Evolutionary conservation across 2,797 vertebrate species (phyloP).

Genomic region (Coluber constrictor): DNA sequence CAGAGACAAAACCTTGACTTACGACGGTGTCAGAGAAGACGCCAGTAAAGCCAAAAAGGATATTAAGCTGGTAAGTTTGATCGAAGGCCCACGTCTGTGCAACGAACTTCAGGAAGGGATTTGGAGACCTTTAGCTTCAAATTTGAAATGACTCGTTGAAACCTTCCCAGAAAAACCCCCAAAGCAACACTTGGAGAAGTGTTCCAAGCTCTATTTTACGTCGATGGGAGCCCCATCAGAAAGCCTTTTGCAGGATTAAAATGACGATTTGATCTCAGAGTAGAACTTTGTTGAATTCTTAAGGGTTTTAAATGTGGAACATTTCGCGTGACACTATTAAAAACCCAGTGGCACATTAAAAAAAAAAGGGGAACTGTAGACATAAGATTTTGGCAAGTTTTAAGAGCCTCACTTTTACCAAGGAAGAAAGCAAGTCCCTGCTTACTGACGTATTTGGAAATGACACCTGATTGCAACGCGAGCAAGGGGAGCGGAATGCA

Average conservation of each 20-base stretch:
- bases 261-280: neutral
- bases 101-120: neutral
- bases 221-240: too few relatives aligned
- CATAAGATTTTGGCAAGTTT: neutral
- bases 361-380: neutral
- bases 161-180: neutral
- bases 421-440: neutral
- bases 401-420: neutral
- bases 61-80: conserved; percentile 79
- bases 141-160: neutral
- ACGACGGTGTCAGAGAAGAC: conserved; percentile 87
- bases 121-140: neutral
- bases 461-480: neutral
- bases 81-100: accelerated
- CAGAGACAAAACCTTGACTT: conserved; percentile 87
- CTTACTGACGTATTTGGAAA: neutral
- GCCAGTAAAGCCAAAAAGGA: conserved; percentile 89
- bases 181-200: too few relatives aligned
- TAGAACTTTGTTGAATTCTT: neutral
- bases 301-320: neutral
- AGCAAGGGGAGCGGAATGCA: neutral
- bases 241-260: neutral
- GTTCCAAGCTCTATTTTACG: neutral
- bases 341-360: neutral
- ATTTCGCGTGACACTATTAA: neutral